These are phyloP conservation scores for Drosophila melanocephala DNA, from an alignment of 2,888 invertebrate genomes.

Conservation along the genomic window DNA sequence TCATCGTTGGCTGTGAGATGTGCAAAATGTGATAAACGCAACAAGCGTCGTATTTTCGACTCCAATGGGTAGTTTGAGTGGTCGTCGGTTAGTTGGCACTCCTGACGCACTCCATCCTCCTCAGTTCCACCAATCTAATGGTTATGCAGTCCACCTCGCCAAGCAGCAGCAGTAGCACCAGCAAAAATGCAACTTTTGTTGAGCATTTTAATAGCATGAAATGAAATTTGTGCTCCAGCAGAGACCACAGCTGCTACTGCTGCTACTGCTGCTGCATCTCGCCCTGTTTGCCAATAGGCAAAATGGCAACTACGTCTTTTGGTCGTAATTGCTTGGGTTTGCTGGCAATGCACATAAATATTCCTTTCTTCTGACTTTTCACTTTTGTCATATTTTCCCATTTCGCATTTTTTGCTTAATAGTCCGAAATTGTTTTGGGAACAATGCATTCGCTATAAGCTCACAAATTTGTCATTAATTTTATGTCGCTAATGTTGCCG, in stretches of 20 bases:
- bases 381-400: conserved; percentile 61
- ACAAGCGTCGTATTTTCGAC: conserved; percentile 60
- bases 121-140: conserved; percentile 41
- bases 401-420: conserved; percentile 52
- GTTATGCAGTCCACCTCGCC: conserved; percentile 51
- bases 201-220: conserved; percentile 44
- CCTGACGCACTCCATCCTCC: conserved; percentile 5
- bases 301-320: conserved; percentile 56
- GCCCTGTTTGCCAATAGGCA: conserved; percentile 10
- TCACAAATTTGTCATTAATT: conserved; percentile 75
- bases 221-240: conserved; percentile 53
- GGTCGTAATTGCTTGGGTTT: conserved; percentile 60
- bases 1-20: conserved; percentile 46
- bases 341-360: conserved; percentile 52
- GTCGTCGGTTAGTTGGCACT: not conserved
- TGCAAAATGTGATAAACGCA: conserved; percentile 71
- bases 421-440: conserved; percentile 63
- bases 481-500: conserved; percentile 68
- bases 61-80: conserved; percentile 37
- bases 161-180: conserved; percentile 8
- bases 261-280: not conserved
- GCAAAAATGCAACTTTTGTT: conserved; percentile 64
- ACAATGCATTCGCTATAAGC: conserved; percentile 64
- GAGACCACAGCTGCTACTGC: conserved; percentile 42
- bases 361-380: conserved; percentile 56